Evolutionary conservation across 2,888 invertebrate species (phyloP).

Genomic region (Monochamus alternatus): DNA sequence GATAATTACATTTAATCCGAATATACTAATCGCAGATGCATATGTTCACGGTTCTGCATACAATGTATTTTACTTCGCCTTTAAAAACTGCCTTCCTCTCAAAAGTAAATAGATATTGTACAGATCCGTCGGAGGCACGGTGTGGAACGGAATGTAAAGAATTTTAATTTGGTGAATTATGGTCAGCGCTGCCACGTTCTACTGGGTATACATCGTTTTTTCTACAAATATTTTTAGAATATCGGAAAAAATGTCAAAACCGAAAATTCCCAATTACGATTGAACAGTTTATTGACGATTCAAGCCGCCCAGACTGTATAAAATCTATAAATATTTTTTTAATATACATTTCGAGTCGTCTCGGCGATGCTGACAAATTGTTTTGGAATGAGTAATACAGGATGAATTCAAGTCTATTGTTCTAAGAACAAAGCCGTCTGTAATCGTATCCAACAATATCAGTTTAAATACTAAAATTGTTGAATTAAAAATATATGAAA

Average conservation of each 20-base stretch:
- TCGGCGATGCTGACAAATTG: no score
- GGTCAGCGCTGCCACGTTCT: slow-evolving; percentile 7
- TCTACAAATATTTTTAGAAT: slow-evolving; percentile 8
- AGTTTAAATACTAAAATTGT: no score
- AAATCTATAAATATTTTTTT: no score
- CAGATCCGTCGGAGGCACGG: slow-evolving; percentile 1
- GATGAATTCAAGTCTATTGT: no score
- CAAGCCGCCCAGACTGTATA: no score
- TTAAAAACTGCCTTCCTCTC: slow-evolving; percentile 9
- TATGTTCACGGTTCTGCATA: neutral
- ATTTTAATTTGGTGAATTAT: slow-evolving; percentile 12
- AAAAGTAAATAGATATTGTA: slow-evolving; percentile 12
- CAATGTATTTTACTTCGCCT: neutral
- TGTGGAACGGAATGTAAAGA: slow-evolving; percentile 8
- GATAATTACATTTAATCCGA: neutral
- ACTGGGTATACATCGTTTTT: neutral
- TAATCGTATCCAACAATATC: no score
- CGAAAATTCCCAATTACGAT: neutral
- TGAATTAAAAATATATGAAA: no score
- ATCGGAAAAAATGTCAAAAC: neutral
- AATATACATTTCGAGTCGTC: no score
- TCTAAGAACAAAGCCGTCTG: no score
- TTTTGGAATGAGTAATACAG: no score
- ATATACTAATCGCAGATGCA: neutral
- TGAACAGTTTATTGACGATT: no score